Evolutionary conservation across 2,888 invertebrate species (phyloP).

Genomic region (Drosophila seclusa): DNA sequence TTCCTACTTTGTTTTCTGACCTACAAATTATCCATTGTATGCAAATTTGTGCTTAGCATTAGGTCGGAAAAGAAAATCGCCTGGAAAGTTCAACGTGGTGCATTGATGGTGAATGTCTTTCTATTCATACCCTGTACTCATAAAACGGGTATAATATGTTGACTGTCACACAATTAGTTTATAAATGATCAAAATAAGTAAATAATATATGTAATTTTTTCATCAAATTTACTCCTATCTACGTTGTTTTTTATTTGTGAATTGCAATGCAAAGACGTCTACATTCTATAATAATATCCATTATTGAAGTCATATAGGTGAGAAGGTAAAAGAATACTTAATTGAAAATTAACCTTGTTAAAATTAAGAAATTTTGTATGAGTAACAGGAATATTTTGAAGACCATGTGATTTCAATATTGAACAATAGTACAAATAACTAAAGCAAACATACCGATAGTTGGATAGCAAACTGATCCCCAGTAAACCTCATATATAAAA

Average conservation of each 20-base stretch:
- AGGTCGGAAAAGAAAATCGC: conserved; percentile 6
- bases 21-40: conserved; percentile 56
- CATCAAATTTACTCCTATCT: not conserved
- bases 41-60: conserved; percentile 40
- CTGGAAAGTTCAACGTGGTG: not conserved
- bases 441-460: not conserved
- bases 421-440: not conserved
- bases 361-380: not conserved
- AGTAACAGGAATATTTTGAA: not conserved
- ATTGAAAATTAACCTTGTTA: not conserved
- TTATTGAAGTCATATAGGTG: not conserved
- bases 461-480: not conserved
- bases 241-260: not conserved
- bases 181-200: not conserved
- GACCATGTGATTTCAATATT: not conserved
- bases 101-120: conserved; percentile 2
- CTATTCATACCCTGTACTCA: not conserved
- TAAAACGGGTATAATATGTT: not conserved
- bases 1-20: conserved; percentile 22
- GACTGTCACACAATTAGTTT: not conserved
- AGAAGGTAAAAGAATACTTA: not conserved
- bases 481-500: not conserved
- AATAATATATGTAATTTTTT: not conserved
- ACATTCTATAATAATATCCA: not conserved
- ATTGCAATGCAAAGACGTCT: not conserved